These are phyloP conservation scores for Brachionus manjavacas DNA, from an alignment of 1,140 invertebrate species.

Conservation along the genomic window DNA sequence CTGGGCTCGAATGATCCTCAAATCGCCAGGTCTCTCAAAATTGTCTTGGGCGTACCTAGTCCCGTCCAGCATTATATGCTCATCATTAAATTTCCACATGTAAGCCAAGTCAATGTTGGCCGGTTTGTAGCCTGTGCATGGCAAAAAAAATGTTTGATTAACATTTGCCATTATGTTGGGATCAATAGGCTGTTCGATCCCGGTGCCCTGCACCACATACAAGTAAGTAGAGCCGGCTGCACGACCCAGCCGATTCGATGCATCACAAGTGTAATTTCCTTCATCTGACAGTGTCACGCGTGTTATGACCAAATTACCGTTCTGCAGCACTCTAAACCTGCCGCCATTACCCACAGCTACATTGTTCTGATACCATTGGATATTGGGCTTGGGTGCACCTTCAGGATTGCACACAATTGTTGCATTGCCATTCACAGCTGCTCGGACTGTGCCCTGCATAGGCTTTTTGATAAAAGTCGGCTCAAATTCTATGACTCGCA, in stretches of 20 bases:
- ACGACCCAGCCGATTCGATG: slow-evolving; percentile 50
- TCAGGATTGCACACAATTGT: slow-evolving; percentile 87
- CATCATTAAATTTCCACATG: slow-evolving; percentile 41
- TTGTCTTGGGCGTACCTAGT: slow-evolving; percentile 44
- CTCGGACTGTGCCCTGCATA: slow-evolving; percentile 78
- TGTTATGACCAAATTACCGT: slow-evolving; percentile 51
- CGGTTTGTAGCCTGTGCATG: neutral
- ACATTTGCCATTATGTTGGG: slow-evolving; percentile 8
- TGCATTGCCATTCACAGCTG: slow-evolving; percentile 80
- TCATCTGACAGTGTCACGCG: slow-evolving; percentile 47
- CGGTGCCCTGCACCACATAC: slow-evolving; percentile 20
- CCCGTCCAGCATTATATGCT: neutral
- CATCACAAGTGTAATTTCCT: slow-evolving; percentile 55
- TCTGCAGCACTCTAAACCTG: slow-evolving; percentile 44
- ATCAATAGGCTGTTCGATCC: slow-evolving; percentile 14
- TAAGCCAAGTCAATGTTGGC: slow-evolving; percentile 38
- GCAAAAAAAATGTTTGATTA: slow-evolving; percentile 39
- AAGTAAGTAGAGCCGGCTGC: slow-evolving; percentile 43
- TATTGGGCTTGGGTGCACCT: slow-evolving; percentile 74
- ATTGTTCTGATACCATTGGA: slow-evolving; percentile 40
- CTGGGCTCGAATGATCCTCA: slow-evolving; percentile 50
- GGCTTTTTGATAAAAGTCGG: slow-evolving; percentile 85
- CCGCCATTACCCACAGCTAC: slow-evolving; percentile 16
- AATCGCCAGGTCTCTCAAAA: slow-evolving; percentile 46
- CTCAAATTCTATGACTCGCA: slow-evolving; percentile 70